Conservation (phyloP, 2,113 vertebrate genomes). For the Martes martes region DNA sequence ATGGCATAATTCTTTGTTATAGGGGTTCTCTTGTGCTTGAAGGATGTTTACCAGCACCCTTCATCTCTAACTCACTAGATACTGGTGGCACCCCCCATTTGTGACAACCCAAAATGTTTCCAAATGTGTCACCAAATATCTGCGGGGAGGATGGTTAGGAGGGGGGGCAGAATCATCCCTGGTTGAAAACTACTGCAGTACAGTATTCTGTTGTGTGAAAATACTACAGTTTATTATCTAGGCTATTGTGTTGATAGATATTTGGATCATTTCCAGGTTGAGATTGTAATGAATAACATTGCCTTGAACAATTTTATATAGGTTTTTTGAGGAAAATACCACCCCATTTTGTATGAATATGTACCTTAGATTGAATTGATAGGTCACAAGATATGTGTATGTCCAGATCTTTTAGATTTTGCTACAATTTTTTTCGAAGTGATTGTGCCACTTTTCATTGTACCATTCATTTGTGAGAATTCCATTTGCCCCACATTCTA, state of each 20-base stretch:
- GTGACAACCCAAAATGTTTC: background rate
- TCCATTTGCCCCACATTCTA: background rate
- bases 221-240: background rate
- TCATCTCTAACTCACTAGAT: background rate
- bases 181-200: background rate
- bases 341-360: background rate
- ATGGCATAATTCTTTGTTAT: background rate
- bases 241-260: background rate
- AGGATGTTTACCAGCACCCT: background rate
- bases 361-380: background rate
- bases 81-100: background rate
- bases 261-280: conserved; percentile 13
- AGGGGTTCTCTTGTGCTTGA: background rate
- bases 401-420: background rate
- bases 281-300: background rate
- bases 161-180: background rate
- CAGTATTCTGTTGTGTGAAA: background rate
- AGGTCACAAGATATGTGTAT: background rate
- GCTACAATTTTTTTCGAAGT: background rate
- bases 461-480: background rate
- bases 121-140: background rate
- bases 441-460: background rate
- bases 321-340: background rate
- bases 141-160: fast-evolving
- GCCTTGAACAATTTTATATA: background rate